Percentiles rank a stretch among this genome's conserved stretches.
Evolutionary conservation across 2,888 invertebrate species (phyloP).

Genomic region (Eubasilissa splendida): DNA sequence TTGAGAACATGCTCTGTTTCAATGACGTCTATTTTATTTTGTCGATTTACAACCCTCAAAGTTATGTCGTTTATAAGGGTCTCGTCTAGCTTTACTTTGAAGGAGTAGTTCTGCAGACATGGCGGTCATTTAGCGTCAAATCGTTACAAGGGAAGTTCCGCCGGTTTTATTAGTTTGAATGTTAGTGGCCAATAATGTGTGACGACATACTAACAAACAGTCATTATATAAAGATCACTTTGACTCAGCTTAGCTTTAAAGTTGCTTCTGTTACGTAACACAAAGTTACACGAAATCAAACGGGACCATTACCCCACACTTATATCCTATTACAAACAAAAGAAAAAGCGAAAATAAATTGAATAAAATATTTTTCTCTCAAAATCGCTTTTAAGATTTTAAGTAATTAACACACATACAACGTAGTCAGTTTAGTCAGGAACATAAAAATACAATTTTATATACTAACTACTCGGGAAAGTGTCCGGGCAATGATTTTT

Average conservation of each 20-base stretch:
- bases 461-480: too few species aligned
- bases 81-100: neutral
- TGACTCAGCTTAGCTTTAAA: constrained; percentile 7
- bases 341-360: too few species aligned
- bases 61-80: neutral
- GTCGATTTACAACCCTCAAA: neutral
- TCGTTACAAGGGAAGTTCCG: neutral
- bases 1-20: too few species aligned
- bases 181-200: constrained; percentile 17
- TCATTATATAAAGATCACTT: neutral
- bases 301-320: neutral
- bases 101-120: neutral
- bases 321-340: too few species aligned
- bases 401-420: too few species aligned
- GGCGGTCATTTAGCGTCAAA: constrained; percentile 17
- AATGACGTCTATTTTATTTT: neutral
- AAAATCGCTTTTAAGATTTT: too few species aligned
- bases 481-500: too few species aligned
- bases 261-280: neutral
- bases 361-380: too few species aligned
- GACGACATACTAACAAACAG: constrained; percentile 7
- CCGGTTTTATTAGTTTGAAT: constrained; percentile 19
- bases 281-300: neutral
- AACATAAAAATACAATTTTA: too few species aligned
- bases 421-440: too few species aligned